These are phyloP conservation scores for Lagodon rhomboides DNA, from an alignment of 2,797 vertebrate genomes.

Conservation along the genomic window DNA sequence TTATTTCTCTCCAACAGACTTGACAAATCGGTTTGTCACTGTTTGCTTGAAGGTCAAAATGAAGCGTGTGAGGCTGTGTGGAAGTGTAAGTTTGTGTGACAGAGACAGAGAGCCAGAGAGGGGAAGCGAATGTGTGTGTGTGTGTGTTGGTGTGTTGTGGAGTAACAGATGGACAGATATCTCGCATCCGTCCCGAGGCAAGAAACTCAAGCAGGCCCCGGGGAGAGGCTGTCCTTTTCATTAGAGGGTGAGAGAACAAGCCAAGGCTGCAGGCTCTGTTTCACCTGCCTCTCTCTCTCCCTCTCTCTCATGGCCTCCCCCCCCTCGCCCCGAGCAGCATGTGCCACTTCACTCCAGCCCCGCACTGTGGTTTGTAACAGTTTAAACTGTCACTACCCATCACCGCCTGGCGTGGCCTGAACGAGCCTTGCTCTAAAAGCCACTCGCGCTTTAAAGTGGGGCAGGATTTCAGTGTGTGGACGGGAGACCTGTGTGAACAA, in stretches of 20 bases:
- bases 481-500: slow-evolving; percentile 30
- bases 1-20: slow-evolving; percentile 16
- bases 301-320: not conserved
- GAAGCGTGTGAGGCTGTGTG: slow-evolving; percentile 24
- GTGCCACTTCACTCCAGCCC: slow-evolving; percentile 69
- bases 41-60: slow-evolving; percentile 49
- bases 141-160: slow-evolving; percentile 53
- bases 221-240: slow-evolving; percentile 85
- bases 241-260: slow-evolving; percentile 82
- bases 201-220: slow-evolving; percentile 85
- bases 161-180: slow-evolving; percentile 86
- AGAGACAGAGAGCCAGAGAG: not conserved
- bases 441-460: slow-evolving; percentile 37
- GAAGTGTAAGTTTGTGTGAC: slow-evolving; percentile 28
- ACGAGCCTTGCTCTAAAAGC: slow-evolving; percentile 42
- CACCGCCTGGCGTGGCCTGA: slow-evolving; percentile 57
- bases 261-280: slow-evolving; percentile 75
- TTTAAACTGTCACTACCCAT: slow-evolving; percentile 83
- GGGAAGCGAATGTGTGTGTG: slow-evolving; percentile 20
- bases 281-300: slow-evolving; percentile 67
- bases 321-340: slow-evolving; percentile 28
- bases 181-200: slow-evolving; percentile 77
- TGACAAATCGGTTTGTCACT: slow-evolving; percentile 38
- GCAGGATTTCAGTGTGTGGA: slow-evolving; percentile 57
- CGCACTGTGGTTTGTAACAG: slow-evolving; percentile 82